phyloP scores from a whole-genome alignment of 2,797 vertebrate species.

The Hippoglossus hippoglossus region DNA sequence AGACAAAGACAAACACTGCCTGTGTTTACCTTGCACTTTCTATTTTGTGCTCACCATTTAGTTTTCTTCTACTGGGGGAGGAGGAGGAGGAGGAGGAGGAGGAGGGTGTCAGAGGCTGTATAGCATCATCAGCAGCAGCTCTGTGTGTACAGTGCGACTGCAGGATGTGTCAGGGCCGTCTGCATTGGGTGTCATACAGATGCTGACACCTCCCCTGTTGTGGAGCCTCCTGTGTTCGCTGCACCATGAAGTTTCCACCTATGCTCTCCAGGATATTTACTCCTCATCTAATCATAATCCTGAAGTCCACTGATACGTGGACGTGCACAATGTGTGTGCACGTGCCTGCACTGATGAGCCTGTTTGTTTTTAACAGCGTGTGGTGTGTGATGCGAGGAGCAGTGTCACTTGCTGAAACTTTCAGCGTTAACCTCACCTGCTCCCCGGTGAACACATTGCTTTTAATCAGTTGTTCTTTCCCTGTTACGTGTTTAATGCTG shows the following conservation, averaged over 20 bases:
- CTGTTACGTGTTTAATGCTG: constrained; percentile 19
- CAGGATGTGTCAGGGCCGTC: constrained; percentile 54
- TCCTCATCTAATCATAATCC: constrained; percentile 29
- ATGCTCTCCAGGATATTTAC: constrained; percentile 5
- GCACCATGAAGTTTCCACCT: background rate
- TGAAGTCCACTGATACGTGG: background rate
- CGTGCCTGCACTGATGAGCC: constrained; percentile 4
- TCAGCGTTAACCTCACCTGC: background rate
- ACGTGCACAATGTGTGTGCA: too few relatives aligned
- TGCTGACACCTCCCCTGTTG: constrained; percentile 43
- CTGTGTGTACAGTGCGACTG: constrained; percentile 35
- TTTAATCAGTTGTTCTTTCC: constrained; percentile 47
- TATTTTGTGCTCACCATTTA: constrained; percentile 21
- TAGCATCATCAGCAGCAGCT: constrained; percentile 6
- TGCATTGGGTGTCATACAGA: constrained; percentile 54
- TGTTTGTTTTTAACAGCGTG: constrained; percentile 17
- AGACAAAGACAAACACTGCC: constrained; percentile 8
- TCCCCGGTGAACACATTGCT: constrained; percentile 23
- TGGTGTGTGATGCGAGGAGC: constrained; percentile 8
- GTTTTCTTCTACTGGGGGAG: background rate
- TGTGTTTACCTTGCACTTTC: constrained; percentile 26
- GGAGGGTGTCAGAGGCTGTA: constrained; percentile 10
- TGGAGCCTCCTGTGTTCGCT: constrained; percentile 11
- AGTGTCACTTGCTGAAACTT: background rate
- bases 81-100: background rate